Evolutionary conservation across 1,140 invertebrate genomes (phyloP), one percentile per base, ranked within the genome.

Genomic region (Andrena cerasifolii): DNA sequence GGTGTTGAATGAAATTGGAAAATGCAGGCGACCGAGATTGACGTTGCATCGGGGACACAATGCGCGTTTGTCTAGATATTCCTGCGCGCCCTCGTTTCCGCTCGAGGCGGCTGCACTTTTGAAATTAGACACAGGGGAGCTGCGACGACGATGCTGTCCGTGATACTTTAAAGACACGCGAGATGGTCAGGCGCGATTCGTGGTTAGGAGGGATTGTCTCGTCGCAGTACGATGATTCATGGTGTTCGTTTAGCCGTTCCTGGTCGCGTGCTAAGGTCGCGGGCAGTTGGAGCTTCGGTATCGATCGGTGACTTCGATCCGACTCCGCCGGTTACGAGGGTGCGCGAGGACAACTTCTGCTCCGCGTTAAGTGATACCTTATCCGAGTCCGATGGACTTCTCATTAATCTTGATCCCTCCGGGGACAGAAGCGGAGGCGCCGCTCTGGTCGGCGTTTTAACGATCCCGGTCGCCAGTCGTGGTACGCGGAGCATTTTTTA

Each of bases 361-460:
- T 28, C 10, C 45, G 59, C 21, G 53, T 65, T 40, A 53, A 73
- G 24, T 47, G 71, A 62, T 73, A 73, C 33, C 59, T 28, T 45
- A 75, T 51, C 72, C 61, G n/a, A 56, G 12, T 67, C 62, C 36
- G 16, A 56, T 67, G 47, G 62, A 67, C 40, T 67, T n/a, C n/a
- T 75, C 72, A 47, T 75, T 67, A 67, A 62, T 75, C 62, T 47
- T 16, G 62, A 67, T 54, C 62, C 21, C 10, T 16, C 18, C 24
- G 33, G 6, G 18, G 49, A 49, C 51, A 21, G 40, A 3, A 24
- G 21, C 26, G 51, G 16, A n/a, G 7, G 12, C 43, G 8, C 8
- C 3, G 31, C 3, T 3, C 2, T 10, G 7, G 2, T 16, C 2
- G 10, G 0, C 16, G 24, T 56, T 59, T 54, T 45, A 56, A 56